These are phyloP conservation scores for Drosophila tropicalis DNA, from an alignment of 1,140 invertebrate genomes.

Conservation along the genomic window DNA sequence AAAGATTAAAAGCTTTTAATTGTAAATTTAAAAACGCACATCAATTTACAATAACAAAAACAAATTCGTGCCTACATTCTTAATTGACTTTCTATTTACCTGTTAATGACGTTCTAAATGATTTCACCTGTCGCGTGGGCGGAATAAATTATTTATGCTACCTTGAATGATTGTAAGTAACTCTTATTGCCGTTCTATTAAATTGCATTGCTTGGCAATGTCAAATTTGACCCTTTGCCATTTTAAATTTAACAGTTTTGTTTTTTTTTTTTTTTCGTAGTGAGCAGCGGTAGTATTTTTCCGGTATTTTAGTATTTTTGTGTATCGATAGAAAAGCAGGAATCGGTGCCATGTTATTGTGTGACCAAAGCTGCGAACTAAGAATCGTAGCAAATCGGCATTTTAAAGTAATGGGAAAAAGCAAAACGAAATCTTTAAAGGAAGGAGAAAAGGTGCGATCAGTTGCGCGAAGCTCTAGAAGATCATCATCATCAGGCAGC, in stretches of 20 bases:
- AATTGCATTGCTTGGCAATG: not conserved
- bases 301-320: not conserved
- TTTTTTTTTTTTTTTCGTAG: too few relatives aligned
- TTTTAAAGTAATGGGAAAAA: slow-evolving; percentile 11
- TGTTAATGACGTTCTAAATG: not conserved
- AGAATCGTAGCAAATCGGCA: not conserved
- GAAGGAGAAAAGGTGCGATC: slow-evolving; percentile 17
- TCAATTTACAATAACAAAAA: not conserved
- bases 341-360: not conserved
- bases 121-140: not conserved
- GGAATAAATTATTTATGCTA: not conserved
- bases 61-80: not conserved
- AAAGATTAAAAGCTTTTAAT: not conserved
- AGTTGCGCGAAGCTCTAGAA: slow-evolving; percentile 13
- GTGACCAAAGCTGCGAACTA: not conserved
- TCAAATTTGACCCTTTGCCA: not conserved
- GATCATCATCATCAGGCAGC: slow-evolving; percentile 35
- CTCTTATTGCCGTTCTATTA: not conserved
- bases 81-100: slow-evolving; percentile 1
- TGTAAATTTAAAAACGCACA: not conserved
- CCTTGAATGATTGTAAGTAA: not conserved
- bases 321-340: too few relatives aligned
- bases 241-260: too few relatives aligned
- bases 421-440: slow-evolving; percentile 14
- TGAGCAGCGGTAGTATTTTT: not conserved